These are phyloP conservation scores for Spinibarbus caldwelli DNA, from an alignment of 2,797 vertebrate genomes.

Conservation along the genomic window DNA sequence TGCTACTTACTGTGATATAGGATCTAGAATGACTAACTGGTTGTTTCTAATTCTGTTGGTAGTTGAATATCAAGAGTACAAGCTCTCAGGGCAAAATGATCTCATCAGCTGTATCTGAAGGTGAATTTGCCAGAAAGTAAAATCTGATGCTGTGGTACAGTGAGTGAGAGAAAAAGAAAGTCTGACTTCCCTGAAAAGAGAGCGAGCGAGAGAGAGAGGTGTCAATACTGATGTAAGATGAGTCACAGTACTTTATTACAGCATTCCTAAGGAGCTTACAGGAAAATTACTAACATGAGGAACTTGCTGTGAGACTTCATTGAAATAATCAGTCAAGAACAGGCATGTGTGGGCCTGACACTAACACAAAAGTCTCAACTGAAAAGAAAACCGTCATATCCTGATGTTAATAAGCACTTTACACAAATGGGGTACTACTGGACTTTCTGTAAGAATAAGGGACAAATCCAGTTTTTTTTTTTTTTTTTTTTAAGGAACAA, in stretches of 20 bases:
- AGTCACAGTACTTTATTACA: background rate
- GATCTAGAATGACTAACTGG: background rate
- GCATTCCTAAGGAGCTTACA: background rate
- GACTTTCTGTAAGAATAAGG: too few species aligned
- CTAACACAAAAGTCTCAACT: background rate
- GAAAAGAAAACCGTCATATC: background rate
- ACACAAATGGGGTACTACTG: too few species aligned
- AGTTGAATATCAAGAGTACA: background rate
- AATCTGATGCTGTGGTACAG: background rate
- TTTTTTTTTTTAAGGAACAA: too few species aligned
- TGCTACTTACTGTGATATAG: background rate
- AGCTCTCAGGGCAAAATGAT: background rate
- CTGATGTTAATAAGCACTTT: background rate
- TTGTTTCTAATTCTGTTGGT: background rate
- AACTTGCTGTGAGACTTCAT: background rate
- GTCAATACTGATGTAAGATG: background rate
- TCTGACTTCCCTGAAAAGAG: background rate
- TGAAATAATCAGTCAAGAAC: slow-evolving; percentile 2
- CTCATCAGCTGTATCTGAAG: background rate
- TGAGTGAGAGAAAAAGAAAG: too few species aligned
- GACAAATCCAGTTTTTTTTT: too few species aligned
- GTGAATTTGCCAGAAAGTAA: background rate
- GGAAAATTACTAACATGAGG: background rate
- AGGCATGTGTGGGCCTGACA: background rate
- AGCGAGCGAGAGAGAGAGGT: background rate